Evolutionary conservation across 2,797 vertebrate genomes (phyloP), one percentile per base, ranked within the genome.

Genomic region (Stomatorhinus walkeri): DNA sequence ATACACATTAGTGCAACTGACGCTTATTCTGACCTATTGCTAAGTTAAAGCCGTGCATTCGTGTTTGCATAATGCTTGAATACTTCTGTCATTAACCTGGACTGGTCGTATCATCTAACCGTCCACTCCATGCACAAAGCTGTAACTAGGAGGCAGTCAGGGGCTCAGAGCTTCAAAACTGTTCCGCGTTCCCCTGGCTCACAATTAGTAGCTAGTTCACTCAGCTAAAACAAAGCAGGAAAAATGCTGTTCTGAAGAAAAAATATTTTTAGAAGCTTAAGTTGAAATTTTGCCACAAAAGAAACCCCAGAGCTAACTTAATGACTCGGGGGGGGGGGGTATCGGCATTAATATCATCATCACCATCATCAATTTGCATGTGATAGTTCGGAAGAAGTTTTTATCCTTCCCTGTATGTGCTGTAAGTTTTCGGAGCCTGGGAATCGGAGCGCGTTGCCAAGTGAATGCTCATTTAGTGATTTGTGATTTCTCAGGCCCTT

Each of bases 401-500:
- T 22, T 22, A 40, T 83, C 28, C 24, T 79, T 28, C 36, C 46
- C 61, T 81, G 36, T n/a, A 46, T 10, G 76, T 46, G 36, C 40
- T n/a, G 61, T 79, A 92, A 94, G 91, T 93, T 93, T 87, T 92
- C 91, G 92, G 90, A 93, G 93, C 92, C 93, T 92, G 43, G 92
- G 89, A 86, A 91, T 90, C 90, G 94, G 94, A 95, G 95, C 92
- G 93, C 96, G 95, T 96, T 89, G 68, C 89, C 68, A 83, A 87
- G 86, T 61, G 85, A 87, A 87, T 89, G 89, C 72, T 89, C 89
- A 87, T 96, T 96, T 96, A 95, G 95, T 94, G 92, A 95, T 95
- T 56, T 95, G 95, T 96, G 96, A 96, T 95, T 96, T 95, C 95
- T 91, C 90, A 94, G 95, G 94, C 95, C 96, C 96, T 95, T 95